phyloP scores from a whole-genome alignment of 2,888 invertebrate species.

The Hoplodrina ambigua region DNA sequence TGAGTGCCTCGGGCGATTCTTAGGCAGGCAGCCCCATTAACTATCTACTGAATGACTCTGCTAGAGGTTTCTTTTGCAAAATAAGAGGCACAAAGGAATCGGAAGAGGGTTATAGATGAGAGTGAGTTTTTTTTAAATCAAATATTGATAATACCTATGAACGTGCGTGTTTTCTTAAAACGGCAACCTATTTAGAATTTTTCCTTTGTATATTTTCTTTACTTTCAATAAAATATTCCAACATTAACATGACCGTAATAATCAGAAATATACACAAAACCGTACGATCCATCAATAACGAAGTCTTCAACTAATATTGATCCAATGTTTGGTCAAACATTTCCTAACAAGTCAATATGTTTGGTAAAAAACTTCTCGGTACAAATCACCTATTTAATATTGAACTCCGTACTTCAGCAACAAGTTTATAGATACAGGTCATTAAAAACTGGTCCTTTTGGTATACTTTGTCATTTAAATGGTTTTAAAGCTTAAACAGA shows the following conservation, averaged over 20 bases:
- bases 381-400: slow-evolving; percentile 63
- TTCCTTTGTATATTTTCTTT: not conserved
- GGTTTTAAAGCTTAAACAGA: slow-evolving; percentile 79
- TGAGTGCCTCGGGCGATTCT: too few relatives aligned
- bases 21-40: not conserved
- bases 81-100: too few relatives aligned
- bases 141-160: not conserved
- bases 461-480: slow-evolving; percentile 77
- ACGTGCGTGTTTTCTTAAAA: not conserved
- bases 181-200: not conserved
- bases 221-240: not conserved
- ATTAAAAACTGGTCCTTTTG: slow-evolving; percentile 61
- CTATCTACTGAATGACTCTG: not conserved
- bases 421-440: slow-evolving; percentile 44
- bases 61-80: too few relatives aligned
- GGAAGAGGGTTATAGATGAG: too few relatives aligned
- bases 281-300: slow-evolving; percentile 26
- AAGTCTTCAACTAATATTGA: slow-evolving; percentile 52
- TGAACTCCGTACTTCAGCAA: slow-evolving; percentile 53
- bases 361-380: slow-evolving; percentile 64
- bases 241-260: slow-evolving; percentile 10
- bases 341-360: slow-evolving; percentile 71
- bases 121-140: too few relatives aligned
- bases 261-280: slow-evolving; percentile 20
- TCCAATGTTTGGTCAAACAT: slow-evolving; percentile 64